Evolutionary conservation across 1,140 invertebrate species (phyloP).

Genomic region (Trachymyrmex septentrionalis): DNA sequence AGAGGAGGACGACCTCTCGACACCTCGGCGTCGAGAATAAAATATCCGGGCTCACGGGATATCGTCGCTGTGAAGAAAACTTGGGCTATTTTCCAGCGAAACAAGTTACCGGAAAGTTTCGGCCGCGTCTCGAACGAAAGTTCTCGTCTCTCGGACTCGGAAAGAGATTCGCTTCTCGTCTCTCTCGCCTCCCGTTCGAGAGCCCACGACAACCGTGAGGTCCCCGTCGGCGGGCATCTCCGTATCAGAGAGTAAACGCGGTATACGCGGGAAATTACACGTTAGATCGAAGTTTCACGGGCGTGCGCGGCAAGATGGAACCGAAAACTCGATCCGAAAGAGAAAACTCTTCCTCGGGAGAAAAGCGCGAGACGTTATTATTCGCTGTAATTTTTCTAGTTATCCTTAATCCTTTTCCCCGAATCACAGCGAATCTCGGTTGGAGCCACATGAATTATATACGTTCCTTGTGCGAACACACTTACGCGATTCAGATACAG

Average conservation of each 20-base stretch:
- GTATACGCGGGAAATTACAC: conserved; percentile 53
- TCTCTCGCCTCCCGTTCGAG: background rate
- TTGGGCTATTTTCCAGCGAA: conserved; percentile 65
- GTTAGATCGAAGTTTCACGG: conserved; percentile 55
- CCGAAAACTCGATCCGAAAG: conserved; percentile 42
- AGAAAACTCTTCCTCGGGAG: conserved; percentile 36
- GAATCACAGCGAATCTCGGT: background rate
- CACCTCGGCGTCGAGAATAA: conserved; percentile 74
- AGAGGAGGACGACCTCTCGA: conserved; percentile 60
- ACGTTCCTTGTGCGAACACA: background rate
- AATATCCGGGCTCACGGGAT: conserved; percentile 57
- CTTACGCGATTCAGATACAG: background rate
- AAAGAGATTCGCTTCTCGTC: conserved; percentile 46
- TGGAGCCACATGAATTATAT: background rate
- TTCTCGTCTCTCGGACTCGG: conserved; percentile 34
- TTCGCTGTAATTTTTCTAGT: conserved; percentile 31
- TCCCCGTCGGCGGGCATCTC: conserved; percentile 11
- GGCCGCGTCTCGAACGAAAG: conserved; percentile 52
- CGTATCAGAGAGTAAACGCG: conserved; percentile 37
- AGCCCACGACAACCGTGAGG: conserved; percentile 2
- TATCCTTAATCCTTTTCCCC: background rate
- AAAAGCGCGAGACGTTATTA: background rate
- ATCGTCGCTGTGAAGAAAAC: conserved; percentile 61
- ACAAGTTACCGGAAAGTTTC: conserved; percentile 63
- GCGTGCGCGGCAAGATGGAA: conserved; percentile 37